A percentile compares a stretch with the other conserved stretches of the same genome.
Evolutionary conservation across 2,113 vertebrate genomes (phyloP).

Genomic region (Protobothrops mucrosquamatus): DNA sequence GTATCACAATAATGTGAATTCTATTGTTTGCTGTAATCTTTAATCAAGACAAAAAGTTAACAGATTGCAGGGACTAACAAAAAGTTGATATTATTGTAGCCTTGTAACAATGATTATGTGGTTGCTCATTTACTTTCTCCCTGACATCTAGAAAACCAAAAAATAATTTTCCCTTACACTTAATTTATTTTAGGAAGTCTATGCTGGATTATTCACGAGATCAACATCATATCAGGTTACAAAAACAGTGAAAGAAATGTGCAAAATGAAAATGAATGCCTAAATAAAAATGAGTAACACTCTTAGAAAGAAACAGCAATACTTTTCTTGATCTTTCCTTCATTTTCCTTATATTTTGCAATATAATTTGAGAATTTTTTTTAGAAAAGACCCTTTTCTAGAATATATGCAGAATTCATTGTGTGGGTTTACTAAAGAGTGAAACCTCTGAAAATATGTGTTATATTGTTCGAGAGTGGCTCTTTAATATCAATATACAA

Average conservation of each 20-base stretch:
- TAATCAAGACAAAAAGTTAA: slow-evolving; percentile 65
- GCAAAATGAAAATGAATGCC: slow-evolving; percentile 21
- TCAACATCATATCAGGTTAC: slow-evolving; percentile 4
- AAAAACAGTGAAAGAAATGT: slow-evolving; percentile 24
- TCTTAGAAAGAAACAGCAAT: neutral
- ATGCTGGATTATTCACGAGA: slow-evolving; percentile 15
- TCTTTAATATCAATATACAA: neutral
- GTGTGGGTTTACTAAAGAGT: slow-evolving; percentile 1
- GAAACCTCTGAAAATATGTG: neutral
- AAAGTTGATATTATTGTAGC: neutral
- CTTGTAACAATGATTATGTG: slow-evolving; percentile 37
- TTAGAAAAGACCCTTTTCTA: neutral
- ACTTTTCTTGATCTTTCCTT: neutral
- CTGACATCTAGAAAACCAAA: slow-evolving; percentile 20
- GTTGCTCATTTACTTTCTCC: slow-evolving; percentile 34
- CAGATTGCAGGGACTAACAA: slow-evolving; percentile 26
- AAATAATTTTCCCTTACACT: neutral
- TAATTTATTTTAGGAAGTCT: slow-evolving; percentile 14
- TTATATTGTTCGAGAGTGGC: fast-evolving
- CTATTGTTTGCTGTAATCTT: slow-evolving; percentile 40
- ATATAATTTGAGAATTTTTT: neutral
- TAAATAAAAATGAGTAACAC: neutral
- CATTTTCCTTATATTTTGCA: neutral
- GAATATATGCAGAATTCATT: fast-evolving
- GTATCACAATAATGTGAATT: slow-evolving; percentile 53